These are phyloP conservation scores for Chunga burmeisteri DNA, from an alignment of 2,113 vertebrate genomes.

Conservation along the genomic window DNA sequence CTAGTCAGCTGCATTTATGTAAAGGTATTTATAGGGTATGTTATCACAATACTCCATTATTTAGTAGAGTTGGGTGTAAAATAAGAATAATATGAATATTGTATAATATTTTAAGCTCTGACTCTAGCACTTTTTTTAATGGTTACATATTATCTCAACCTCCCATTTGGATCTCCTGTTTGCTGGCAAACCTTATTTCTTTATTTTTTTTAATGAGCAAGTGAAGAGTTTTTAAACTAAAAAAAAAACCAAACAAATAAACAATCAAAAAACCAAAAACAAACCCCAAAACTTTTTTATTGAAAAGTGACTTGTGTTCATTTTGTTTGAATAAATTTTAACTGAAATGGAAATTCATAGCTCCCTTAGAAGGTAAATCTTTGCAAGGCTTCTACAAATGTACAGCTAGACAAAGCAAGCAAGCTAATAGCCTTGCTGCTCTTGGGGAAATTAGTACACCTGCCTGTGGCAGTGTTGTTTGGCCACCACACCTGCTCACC, in stretches of 20 bases:
- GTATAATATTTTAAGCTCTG: not conserved
- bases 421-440: not conserved
- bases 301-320: not conserved
- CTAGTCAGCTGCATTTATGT: not conserved
- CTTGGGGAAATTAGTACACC: not conserved
- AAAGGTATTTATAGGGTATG: not conserved
- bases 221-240: not conserved
- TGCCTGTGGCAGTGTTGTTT: not conserved
- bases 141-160: not conserved
- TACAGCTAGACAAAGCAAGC: not conserved
- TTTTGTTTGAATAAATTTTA: not conserved
- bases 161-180: not conserved
- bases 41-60: not conserved
- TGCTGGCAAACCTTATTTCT: not conserved
- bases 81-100: not conserved
- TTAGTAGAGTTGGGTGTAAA: not conserved
- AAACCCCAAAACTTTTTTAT: not conserved
- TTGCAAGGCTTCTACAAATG: not conserved
- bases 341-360: not conserved
- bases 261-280: not conserved
- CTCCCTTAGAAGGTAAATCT: not conserved
- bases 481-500: not conserved
- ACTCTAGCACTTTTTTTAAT: not conserved
- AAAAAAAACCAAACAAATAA: not conserved
- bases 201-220: not conserved